These are phyloP conservation scores for Argynnis bischoffii DNA, from an alignment of 2,888 invertebrate species.

Conservation along the genomic window DNA sequence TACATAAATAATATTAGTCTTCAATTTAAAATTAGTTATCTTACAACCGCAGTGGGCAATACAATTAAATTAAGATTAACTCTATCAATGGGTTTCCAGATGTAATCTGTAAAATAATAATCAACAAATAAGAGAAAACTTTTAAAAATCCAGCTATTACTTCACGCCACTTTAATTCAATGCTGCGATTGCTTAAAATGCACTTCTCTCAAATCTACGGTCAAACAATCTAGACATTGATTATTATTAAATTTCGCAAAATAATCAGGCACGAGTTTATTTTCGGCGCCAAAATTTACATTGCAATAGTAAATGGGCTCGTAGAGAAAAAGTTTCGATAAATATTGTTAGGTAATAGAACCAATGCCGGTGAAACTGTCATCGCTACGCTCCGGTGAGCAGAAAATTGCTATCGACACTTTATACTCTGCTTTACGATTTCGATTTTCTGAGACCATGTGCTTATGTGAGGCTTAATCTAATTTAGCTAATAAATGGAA, in stretches of 20 bases:
- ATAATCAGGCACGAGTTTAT: conserved; percentile 45
- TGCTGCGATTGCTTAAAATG: conserved; percentile 39
- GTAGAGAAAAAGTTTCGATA: conserved; percentile 59
- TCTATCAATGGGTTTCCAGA: conserved; percentile 16
- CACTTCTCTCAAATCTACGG: conserved; percentile 30
- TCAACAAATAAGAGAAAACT: conserved; percentile 30
- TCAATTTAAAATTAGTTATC: background rate
- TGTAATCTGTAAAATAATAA: conserved; percentile 15
- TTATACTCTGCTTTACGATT: conserved; percentile 56
- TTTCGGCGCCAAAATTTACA: conserved; percentile 52
- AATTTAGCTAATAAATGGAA: too few relatives aligned
- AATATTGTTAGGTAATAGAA: conserved; percentile 66
- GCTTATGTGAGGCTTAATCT: too few relatives aligned
- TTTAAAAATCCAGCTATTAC: conserved; percentile 31
- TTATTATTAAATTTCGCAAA: conserved; percentile 50
- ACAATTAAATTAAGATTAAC: conserved; percentile 2
- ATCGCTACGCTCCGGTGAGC: conserved; percentile 66
- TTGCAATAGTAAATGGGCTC: conserved; percentile 51
- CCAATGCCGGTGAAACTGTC: conserved; percentile 75
- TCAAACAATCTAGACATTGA: conserved; percentile 41
- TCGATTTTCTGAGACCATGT: conserved; percentile 44
- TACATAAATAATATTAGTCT: background rate
- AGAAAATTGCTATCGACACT: conserved; percentile 73
- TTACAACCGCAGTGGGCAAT: background rate
- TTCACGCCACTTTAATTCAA: conserved; percentile 41